A percentile compares a stretch with the other conserved stretches of the same genome.
phyloP scores from a whole-genome alignment of 1,140 invertebrate genomes.

The Diabrotica virgifera region DNA sequence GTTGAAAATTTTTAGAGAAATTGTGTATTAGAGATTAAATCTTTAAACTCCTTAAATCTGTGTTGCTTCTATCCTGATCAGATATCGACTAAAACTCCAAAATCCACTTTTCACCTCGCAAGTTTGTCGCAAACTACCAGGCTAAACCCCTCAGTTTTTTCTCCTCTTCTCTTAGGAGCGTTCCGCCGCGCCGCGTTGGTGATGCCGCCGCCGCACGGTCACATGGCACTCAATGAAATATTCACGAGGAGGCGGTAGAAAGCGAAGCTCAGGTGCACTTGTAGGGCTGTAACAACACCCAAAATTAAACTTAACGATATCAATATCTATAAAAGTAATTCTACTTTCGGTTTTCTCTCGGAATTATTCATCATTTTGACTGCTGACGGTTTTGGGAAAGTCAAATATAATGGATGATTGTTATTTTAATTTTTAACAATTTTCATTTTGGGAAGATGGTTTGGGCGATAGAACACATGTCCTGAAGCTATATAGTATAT shows the following conservation, averaged over 20 bases:
- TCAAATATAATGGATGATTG: conserved; percentile 6
- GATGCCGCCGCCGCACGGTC: not conserved
- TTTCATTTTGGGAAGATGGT: not conserved
- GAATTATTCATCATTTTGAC: conserved; percentile 27
- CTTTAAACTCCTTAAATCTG: no score
- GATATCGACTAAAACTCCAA: conserved; percentile 7
- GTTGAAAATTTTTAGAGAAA: no score
- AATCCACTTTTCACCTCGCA: conserved; percentile 12
- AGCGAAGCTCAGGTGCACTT: conserved; percentile 33
- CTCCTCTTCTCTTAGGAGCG: not conserved
- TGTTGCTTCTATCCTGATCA: not conserved
- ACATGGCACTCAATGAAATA: conserved; percentile 30
- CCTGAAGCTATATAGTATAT: no score
- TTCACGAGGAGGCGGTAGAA: conserved; percentile 21
- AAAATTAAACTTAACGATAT: conserved; percentile 37
- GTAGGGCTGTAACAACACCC: conserved; percentile 27
- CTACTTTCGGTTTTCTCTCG: conserved; percentile 29
- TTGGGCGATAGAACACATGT: no score
- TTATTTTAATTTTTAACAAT: not conserved
- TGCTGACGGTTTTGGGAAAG: conserved; percentile 1
- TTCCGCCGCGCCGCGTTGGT: not conserved
- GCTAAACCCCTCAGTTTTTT: no score
- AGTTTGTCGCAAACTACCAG: no score
- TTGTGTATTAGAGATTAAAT: no score
- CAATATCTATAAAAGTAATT: conserved; percentile 39